phyloP scores from a whole-genome alignment of 2,797 vertebrate species.

The Falco columbarius region DNA sequence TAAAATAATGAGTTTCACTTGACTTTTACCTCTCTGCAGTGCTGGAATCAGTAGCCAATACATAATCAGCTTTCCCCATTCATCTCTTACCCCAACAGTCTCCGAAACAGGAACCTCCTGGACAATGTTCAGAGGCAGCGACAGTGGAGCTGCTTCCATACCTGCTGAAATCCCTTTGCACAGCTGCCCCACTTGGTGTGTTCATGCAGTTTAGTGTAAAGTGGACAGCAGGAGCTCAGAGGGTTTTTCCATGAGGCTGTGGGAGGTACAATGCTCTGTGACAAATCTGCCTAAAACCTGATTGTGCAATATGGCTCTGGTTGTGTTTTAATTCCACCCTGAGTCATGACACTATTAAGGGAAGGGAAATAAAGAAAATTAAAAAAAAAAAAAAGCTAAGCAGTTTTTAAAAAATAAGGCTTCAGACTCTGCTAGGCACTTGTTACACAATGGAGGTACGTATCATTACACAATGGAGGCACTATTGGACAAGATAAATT shows the following conservation, averaged over 20 bases:
- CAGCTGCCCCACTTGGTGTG: background rate
- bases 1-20: background rate
- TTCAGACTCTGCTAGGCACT: background rate
- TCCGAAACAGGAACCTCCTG: background rate
- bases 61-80: background rate
- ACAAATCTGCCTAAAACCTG: background rate
- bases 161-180: background rate
- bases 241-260: background rate
- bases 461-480: background rate
- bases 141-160: background rate
- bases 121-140: background rate
- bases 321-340: background rate
- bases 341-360: background rate
- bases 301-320: background rate
- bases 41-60: constrained; percentile 3
- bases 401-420: background rate
- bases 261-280: background rate
- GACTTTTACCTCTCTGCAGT: background rate
- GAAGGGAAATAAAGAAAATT: rapidly evolving
- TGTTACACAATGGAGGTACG: background rate
- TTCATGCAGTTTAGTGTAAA: background rate
- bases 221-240: background rate
- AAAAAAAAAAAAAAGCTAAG: background rate
- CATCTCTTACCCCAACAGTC: background rate
- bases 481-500: background rate